Conservation (phyloP, 2,888 invertebrate species). For the Auanema freiburgensis region DNA sequence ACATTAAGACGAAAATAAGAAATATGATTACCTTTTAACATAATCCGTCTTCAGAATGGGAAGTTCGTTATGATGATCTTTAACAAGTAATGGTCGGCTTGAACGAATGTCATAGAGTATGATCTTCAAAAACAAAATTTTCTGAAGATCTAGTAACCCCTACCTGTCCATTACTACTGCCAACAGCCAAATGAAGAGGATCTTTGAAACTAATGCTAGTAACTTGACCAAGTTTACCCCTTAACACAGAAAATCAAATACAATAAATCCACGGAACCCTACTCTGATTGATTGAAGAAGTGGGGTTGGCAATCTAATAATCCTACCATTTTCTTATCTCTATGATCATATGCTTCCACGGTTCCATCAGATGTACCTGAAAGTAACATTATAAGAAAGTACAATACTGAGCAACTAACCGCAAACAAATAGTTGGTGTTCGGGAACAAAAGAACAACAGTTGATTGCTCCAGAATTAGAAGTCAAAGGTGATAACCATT, state of each 20-base stretch:
- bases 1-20: background rate
- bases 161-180: conserved; percentile 90
- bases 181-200: conserved; percentile 76
- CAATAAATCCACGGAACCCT: conserved; percentile 27
- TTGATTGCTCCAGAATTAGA: conserved; percentile 74
- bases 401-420: conserved; percentile 16
- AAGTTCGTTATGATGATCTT: conserved; percentile 90
- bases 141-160: too few relatives aligned
- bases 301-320: conserved; percentile 78
- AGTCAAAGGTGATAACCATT: conserved; percentile 83
- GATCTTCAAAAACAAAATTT: conserved; percentile 63
- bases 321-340: conserved; percentile 78
- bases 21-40: conserved; percentile 64
- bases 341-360: conserved; percentile 95
- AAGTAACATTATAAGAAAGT: background rate
- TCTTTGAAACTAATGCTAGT: conserved; percentile 74
- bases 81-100: conserved; percentile 81
- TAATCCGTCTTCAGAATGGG: conserved; percentile 88
- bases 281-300: conserved; percentile 31
- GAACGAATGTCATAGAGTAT: conserved; percentile 91
- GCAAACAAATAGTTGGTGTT: conserved; percentile 79
- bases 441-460: conserved; percentile 82
- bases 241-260: background rate
- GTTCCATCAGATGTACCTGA: conserved; percentile 72
- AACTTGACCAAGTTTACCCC: conserved; percentile 66